phyloP scores from a whole-genome alignment of 2,888 invertebrate species.

The Heliconius ethilla region DNA sequence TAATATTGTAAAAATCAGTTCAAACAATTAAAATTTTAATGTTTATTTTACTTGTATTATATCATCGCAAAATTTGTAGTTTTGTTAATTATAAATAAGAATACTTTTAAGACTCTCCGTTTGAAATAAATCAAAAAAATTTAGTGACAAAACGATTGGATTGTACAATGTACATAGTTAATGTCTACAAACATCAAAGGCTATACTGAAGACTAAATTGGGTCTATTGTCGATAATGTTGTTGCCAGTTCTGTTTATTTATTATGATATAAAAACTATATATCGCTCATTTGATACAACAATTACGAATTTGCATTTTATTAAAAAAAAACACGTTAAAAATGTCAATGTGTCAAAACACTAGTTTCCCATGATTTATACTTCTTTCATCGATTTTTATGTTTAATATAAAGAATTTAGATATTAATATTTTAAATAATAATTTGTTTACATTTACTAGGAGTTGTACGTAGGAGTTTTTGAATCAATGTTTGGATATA shows the following conservation, averaged over 20 bases:
- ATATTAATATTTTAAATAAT: background rate
- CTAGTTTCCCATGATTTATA: no score
- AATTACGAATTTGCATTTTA: no score
- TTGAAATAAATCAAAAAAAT: background rate
- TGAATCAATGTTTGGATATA: slow-evolving; percentile 22
- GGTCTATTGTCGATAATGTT: background rate
- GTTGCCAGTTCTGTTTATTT: background rate
- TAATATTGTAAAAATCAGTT: no score
- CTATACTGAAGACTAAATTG: slow-evolving; percentile 9
- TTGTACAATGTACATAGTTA: background rate
- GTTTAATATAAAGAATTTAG: background rate
- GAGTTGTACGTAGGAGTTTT: no score
- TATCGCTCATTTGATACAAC: background rate
- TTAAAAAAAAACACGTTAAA: no score
- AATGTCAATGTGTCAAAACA: no score
- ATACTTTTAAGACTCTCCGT: background rate
- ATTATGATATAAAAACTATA: background rate
- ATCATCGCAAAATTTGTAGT: background rate
- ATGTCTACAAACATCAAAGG: slow-evolving; percentile 6
- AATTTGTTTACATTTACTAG: background rate
- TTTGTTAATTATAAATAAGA: background rate
- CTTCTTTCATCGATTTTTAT: background rate
- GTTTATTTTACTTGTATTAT: no score
- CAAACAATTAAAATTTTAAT: no score
- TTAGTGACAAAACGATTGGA: background rate